Conservation (phyloP, 2,113 vertebrate species). For the Lanius collurio region DNA sequence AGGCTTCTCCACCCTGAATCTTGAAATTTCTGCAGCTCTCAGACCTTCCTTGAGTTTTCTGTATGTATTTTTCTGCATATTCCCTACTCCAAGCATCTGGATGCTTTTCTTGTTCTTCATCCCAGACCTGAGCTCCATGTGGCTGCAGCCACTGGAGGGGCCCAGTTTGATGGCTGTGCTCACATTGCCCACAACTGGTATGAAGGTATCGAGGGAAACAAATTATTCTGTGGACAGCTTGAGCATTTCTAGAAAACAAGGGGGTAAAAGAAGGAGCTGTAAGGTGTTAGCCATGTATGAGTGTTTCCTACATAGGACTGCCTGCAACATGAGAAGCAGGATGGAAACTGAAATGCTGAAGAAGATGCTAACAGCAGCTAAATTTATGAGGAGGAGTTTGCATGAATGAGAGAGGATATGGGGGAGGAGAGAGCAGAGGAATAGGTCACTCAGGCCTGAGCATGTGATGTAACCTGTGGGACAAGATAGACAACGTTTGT, state of each 20-base stretch:
- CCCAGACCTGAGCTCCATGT: background rate
- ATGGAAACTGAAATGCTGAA: background rate
- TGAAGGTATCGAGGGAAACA: background rate
- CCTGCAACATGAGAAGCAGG: background rate
- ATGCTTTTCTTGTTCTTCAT: background rate
- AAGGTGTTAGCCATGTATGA: background rate
- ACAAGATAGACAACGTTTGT: background rate
- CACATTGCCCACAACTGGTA: accelerated
- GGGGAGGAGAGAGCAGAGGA: background rate
- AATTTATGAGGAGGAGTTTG: background rate
- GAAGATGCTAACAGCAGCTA: background rate
- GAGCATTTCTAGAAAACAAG: background rate
- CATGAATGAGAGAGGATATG: background rate
- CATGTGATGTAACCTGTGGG: background rate
- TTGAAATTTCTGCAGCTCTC: background rate
- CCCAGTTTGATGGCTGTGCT: background rate
- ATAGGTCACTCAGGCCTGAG: background rate
- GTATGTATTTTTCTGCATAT: background rate
- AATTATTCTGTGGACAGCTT: background rate
- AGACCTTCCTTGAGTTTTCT: background rate
- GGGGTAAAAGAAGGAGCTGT: background rate
- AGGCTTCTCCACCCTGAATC: background rate
- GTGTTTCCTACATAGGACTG: background rate
- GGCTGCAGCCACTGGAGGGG: background rate
- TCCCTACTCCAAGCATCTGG: background rate